Percentiles rank a stretch among this genome's conserved stretches.
Evolutionary conservation across 2,797 vertebrate species (phyloP).

Genomic region (Gorsachius magnificus): DNA sequence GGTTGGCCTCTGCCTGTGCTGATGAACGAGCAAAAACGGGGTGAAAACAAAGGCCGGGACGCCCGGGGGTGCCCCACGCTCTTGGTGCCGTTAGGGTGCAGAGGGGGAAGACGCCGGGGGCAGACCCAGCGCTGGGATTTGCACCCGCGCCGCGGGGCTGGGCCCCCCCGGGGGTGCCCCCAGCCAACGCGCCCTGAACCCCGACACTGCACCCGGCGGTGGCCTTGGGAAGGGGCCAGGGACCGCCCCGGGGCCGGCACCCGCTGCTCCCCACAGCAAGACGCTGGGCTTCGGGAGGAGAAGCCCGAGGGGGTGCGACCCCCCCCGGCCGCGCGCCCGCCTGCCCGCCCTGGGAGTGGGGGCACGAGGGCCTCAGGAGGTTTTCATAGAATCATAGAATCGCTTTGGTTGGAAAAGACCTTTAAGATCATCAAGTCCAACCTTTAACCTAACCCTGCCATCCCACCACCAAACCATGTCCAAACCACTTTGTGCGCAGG

Average conservation of each 20-base stretch:
- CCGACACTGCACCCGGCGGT: fast-evolving
- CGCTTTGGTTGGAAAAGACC: too few relatives aligned
- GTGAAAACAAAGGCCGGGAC: fast-evolving
- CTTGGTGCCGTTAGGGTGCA: fast-evolving
- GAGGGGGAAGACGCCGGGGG: not conserved
- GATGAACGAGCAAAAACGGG: fast-evolving
- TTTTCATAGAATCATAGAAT: too few relatives aligned
- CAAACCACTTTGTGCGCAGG: not conserved
- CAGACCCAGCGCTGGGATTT: not conserved
- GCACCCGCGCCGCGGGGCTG: not conserved
- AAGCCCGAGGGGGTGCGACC: fast-evolving
- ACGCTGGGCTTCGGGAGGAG: not conserved
- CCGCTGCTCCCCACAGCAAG: fast-evolving
- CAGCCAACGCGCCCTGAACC: not conserved
- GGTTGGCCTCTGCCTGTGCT: not conserved
- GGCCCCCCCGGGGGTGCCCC: too few relatives aligned
- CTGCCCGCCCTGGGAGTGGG: fast-evolving
- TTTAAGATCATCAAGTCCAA: too few relatives aligned
- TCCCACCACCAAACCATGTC: too few relatives aligned
- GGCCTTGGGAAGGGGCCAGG: fast-evolving
- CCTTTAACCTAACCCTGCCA: too few relatives aligned
- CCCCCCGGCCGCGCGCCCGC: fast-evolving
- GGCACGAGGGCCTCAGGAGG: not conserved
- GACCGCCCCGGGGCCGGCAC: fast-evolving
- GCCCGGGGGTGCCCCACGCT: fast-evolving